Evolutionary conservation across 2,797 vertebrate genomes (phyloP).

Genomic region (Molossus molossus): DNA sequence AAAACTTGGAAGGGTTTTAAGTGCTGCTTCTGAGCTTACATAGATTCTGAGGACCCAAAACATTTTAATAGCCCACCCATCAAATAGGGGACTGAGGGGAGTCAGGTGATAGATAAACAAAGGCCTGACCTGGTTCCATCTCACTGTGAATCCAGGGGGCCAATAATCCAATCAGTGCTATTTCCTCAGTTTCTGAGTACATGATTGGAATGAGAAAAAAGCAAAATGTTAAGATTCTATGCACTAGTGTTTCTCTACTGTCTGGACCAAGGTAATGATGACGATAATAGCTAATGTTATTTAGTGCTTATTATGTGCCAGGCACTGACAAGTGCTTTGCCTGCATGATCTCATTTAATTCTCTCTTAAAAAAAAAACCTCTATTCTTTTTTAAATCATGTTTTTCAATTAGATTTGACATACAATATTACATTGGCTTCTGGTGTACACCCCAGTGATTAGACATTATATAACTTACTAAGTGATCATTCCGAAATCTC

Average conservation of each 20-base stretch:
- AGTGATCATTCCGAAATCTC: too few species aligned
- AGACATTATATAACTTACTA: too few species aligned
- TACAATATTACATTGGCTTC: too few species aligned
- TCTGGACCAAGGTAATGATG: conserved; percentile 24
- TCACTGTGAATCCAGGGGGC: not conserved
- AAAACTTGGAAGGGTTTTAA: not conserved
- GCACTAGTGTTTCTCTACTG: not conserved
- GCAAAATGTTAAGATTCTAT: conserved; percentile 44
- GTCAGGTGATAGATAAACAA: not conserved
- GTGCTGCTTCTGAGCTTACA: conserved; percentile 12
- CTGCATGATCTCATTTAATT: conserved; percentile 33
- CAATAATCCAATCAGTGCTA: conserved; percentile 2
- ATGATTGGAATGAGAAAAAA: conserved; percentile 58
- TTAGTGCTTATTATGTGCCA: not conserved
- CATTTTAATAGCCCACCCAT: not conserved
- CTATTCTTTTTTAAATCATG: too few species aligned
- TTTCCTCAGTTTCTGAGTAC: conserved; percentile 48
- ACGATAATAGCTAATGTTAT: not conserved
- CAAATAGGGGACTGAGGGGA: not conserved
- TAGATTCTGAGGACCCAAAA: conserved; percentile 53
- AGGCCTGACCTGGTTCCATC: conserved; percentile 6
- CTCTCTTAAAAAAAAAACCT: not conserved
- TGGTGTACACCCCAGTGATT: too few species aligned
- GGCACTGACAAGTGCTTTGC: not conserved
- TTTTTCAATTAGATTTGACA: too few species aligned